phyloP scores from a whole-genome alignment of 2,113 vertebrate species.

The Stigmatopora argus region DNA sequence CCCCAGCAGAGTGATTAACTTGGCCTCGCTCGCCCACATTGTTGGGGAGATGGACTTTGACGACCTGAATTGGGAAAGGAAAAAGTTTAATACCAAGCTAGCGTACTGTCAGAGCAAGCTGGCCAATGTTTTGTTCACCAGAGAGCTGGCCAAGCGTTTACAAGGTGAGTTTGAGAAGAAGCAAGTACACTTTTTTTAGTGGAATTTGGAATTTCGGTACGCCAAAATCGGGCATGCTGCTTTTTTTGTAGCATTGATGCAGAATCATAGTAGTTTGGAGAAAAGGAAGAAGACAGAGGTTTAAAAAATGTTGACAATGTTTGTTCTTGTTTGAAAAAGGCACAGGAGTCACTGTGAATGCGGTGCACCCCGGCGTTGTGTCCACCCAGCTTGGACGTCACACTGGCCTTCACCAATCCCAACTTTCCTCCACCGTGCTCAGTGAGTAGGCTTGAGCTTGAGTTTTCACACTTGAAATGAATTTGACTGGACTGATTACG shows the following conservation, averaged over 20 bases:
- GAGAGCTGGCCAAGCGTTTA: constrained; percentile 76
- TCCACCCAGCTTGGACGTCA: constrained; percentile 81
- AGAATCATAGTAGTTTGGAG: background rate
- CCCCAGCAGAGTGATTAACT: constrained; percentile 78
- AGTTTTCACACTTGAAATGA: no score
- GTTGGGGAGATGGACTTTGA: constrained; percentile 78
- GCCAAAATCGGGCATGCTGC: background rate
- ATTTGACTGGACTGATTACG: no score
- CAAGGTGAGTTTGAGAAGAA: constrained; percentile 67
- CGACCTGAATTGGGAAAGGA: constrained; percentile 81
- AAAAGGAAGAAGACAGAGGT: background rate
- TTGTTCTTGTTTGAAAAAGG: constrained; percentile 58
- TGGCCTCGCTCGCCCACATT: constrained; percentile 79
- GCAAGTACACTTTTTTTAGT: constrained; percentile 35
- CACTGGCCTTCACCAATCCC: constrained; percentile 76
- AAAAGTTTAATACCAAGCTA: constrained; percentile 77
- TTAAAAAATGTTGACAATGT: constrained; percentile 13
- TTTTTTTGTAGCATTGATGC: no score
- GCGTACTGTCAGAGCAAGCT: constrained; percentile 89
- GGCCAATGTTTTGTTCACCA: constrained; percentile 78
- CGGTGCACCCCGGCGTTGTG: constrained; percentile 79
- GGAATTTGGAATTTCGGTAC: constrained; percentile 19
- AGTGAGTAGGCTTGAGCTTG: constrained; percentile 60
- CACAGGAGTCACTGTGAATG: constrained; percentile 75
- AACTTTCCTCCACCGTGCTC: constrained; percentile 74